Evolutionary conservation across 2,113 vertebrate species (phyloP), one percentile per base, ranked within the genome.

Genomic region (Megaceryle torquata): DNA sequence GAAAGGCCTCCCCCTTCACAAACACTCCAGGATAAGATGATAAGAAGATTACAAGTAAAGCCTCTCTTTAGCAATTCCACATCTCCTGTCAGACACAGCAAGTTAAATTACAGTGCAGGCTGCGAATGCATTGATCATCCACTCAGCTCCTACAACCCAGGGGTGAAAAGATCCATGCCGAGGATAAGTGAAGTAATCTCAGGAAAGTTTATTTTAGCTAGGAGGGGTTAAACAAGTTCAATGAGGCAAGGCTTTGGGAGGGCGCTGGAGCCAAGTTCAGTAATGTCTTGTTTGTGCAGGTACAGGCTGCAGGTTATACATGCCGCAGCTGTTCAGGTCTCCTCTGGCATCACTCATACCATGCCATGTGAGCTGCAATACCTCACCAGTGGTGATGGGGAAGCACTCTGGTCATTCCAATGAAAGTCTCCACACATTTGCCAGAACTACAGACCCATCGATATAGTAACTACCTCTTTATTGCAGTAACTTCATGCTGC

Each of bases 31-130:
- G 95, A 97, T 97, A 97, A 98, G 97, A 97, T 97, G 97, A 98
- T 98, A 98, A 98, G 98, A 98, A 98, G 98, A 98, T 98, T 98
- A 98, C 98, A 97, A 98, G 96, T 95, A 98, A 98, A 98, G 97
- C 97, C 97, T 97, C 96, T 97, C 97, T 98, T 98, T 97, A 98
- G 96, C 96, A 95, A 97, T 97, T 97, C 98, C 93, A 97, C 97
- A 97, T 97, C 97, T 96, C 95, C 97, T 97, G 97, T 98, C 97
- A 97, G 96, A 97, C 88, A 95, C 94, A 98, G 97, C 93, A 94
- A 97, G 97, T 97, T 97, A 98, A 98, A 98, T 98, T 98, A 97
- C 96, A 97, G 97, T 86, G 64, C 93, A 84, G 96, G 85, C 97
- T 95, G 94, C 93, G 91, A 89, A 97, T 91, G 91, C 97, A 98